A percentile compares a stretch with the other conserved stretches of the same genome.
These are phyloP conservation scores for Synanthedon vespiformis DNA, from an alignment of 2,888 invertebrate species.

Conservation along the genomic window DNA sequence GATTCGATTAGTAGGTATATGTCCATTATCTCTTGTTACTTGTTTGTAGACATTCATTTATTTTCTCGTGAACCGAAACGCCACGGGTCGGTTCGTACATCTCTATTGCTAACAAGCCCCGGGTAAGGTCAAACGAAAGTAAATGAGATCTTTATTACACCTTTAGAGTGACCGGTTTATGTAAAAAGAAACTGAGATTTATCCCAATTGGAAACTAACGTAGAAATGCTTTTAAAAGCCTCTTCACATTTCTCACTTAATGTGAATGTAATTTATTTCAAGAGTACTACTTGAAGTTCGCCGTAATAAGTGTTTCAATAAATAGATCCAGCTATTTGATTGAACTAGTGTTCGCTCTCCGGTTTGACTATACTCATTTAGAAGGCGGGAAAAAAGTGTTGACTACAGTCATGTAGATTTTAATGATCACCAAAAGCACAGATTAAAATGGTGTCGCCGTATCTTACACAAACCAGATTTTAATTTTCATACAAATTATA, in stretches of 20 bases:
- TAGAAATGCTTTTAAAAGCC: conserved; percentile 32
- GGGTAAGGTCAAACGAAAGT: conserved; percentile 41
- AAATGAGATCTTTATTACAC: conserved; percentile 36
- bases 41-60: too few relatives aligned
- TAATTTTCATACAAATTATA: too few relatives aligned
- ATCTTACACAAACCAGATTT: too few relatives aligned
- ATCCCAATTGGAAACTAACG: conserved; percentile 34
- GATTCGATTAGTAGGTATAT: too few relatives aligned
- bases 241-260: conserved; percentile 15
- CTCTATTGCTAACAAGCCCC: conserved; percentile 24
- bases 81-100: conserved; percentile 18
- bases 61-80: too few relatives aligned
- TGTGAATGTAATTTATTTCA: conserved; percentile 34
- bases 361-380: neutral
- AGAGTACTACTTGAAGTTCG: conserved; percentile 18
- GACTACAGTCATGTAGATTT: too few relatives aligned
- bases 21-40: too few relatives aligned
- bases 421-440: too few relatives aligned
- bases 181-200: conserved; percentile 43
- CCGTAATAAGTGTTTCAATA: conserved; percentile 13
- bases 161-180: conserved; percentile 48
- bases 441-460: too few relatives aligned
- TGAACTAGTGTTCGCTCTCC: neutral
- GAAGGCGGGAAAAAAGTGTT: too few relatives aligned
- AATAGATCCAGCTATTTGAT: neutral